Conservation (phyloP, 2,888 invertebrate genomes). For the Abrostola tripartita region DNA sequence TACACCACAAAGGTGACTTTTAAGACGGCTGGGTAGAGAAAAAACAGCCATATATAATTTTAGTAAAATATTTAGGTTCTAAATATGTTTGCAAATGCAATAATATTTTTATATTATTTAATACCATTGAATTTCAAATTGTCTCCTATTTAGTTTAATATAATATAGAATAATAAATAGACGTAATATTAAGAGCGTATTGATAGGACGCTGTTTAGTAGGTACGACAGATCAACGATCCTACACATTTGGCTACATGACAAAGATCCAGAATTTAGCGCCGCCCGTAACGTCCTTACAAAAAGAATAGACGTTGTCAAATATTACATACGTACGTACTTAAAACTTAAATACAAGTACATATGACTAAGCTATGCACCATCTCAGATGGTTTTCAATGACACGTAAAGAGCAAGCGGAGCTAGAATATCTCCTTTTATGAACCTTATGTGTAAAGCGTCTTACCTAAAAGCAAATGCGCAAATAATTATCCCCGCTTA, state of each 20-base stretch:
- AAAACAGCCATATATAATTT: too few relatives aligned
- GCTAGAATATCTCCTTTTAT: too few relatives aligned
- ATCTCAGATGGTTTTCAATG: slow-evolving; percentile 1
- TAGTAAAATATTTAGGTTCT: too few relatives aligned
- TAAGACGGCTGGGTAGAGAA: background rate
- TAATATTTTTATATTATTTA: too few relatives aligned
- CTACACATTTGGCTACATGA: slow-evolving; percentile 43
- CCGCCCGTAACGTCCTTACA: slow-evolving; percentile 38
- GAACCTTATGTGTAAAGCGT: too few relatives aligned
- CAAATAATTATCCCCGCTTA: background rate
- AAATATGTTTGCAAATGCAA: too few relatives aligned
- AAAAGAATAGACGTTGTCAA: slow-evolving; percentile 12
- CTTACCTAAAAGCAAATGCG: background rate
- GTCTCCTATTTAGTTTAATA: too few relatives aligned
- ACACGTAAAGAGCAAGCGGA: background rate
- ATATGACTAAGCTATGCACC: slow-evolving; percentile 7
- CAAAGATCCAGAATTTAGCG: slow-evolving; percentile 29
- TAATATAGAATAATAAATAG: background rate
- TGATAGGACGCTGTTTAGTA: slow-evolving; percentile 7
- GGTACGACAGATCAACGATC: slow-evolving; percentile 15
- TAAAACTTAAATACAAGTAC: slow-evolving; percentile 2
- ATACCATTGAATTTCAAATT: too few relatives aligned
- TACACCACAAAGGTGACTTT: slow-evolving; percentile 16
- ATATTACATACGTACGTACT: background rate
- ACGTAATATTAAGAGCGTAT: slow-evolving; percentile 12